A percentile compares a stretch with the other conserved stretches of the same genome.
These are phyloP conservation scores for Orchesella flavescens DNA, from an alignment of 2,888 invertebrate genomes.

Conservation along the genomic window DNA sequence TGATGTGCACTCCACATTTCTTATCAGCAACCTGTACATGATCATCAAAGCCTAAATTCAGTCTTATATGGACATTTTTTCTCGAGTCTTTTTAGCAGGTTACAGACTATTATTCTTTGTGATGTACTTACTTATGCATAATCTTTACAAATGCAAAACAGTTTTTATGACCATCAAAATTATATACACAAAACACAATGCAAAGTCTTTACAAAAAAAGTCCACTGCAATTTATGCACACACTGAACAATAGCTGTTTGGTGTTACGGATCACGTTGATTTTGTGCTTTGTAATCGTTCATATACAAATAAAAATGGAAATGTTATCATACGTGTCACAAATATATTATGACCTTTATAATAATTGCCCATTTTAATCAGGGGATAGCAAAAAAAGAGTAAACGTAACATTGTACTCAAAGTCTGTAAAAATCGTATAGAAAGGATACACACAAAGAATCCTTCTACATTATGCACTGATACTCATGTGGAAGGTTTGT, in stretches of 20 bases:
- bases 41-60: neutral
- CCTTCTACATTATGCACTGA: too few species aligned
- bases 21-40: neutral
- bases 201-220: neutral
- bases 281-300: neutral
- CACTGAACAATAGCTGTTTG: neutral
- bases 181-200: neutral
- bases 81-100: neutral
- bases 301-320: neutral
- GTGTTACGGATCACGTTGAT: neutral
- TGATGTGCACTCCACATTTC: neutral
- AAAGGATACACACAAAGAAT: too few species aligned
- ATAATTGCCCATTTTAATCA: too few species aligned
- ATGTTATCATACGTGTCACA: constrained; percentile 11
- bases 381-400: too few species aligned
- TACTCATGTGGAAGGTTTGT: too few species aligned
- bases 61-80: neutral
- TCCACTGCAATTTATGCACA: neutral
- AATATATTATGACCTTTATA: constrained; percentile 2
- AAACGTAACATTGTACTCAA: too few species aligned
- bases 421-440: too few species aligned
- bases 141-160: neutral
- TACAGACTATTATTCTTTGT: neutral
- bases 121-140: neutral
- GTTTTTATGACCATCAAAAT: neutral